phyloP scores from a whole-genome alignment of 2,113 vertebrate species.

The Phaethornis superciliosus region DNA sequence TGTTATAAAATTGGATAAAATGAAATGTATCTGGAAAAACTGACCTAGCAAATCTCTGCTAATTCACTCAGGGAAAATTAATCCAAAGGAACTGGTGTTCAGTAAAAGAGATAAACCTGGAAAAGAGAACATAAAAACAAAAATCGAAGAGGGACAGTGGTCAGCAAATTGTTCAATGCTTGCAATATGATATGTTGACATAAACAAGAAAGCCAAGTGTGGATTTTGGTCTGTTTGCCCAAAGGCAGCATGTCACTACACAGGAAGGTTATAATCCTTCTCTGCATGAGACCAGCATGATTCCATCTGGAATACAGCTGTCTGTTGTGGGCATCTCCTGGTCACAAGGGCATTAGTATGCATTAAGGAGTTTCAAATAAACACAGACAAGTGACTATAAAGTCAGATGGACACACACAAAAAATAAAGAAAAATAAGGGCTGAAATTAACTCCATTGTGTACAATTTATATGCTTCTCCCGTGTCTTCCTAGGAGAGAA shows the following conservation, averaged over 20 bases:
- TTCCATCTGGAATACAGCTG: constrained; percentile 54
- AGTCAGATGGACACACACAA: not conserved
- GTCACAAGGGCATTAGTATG: constrained; percentile 39
- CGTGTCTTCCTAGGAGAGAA: not conserved
- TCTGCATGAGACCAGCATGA: constrained; percentile 39
- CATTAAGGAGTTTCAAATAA: constrained; percentile 4
- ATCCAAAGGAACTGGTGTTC: not conserved
- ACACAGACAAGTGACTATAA: not conserved
- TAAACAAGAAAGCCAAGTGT: constrained; percentile 55
- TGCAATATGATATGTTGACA: constrained; percentile 27
- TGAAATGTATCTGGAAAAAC: constrained; percentile 8
- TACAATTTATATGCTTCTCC: not conserved
- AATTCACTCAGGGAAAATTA: constrained; percentile 35
- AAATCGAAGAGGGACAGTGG: not conserved
- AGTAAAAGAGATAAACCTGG: constrained; percentile 4
- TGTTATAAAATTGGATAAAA: constrained; percentile 13
- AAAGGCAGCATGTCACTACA: constrained; percentile 46
- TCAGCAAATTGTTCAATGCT: constrained; percentile 41
- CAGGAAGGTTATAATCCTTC: constrained; percentile 49
- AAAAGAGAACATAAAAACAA: not conserved
- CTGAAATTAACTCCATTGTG: not conserved
- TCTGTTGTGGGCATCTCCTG: constrained; percentile 56
- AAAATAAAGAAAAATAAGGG: too few relatives aligned
- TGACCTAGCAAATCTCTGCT: not conserved
- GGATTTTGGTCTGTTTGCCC: constrained; percentile 48